phyloP scores from a whole-genome alignment of 2,113 vertebrate species.

The Rynchops niger region DNA sequence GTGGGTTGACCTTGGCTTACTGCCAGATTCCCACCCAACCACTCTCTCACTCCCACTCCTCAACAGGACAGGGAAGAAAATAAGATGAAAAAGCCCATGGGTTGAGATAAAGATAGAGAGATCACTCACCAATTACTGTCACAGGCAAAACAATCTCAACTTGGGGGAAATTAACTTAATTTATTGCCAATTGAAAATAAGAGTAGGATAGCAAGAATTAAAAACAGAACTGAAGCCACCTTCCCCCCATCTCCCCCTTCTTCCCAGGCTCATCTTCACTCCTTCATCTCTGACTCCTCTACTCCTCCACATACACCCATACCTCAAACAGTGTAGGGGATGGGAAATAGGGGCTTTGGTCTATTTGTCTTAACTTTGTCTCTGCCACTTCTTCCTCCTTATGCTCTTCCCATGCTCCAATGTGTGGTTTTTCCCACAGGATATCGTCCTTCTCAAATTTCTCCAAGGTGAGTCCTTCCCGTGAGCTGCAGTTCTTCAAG shows the following conservation, averaged over 20 bases:
- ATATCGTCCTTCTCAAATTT: background rate
- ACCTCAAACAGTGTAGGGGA: rapidly evolving
- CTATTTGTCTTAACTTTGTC: background rate
- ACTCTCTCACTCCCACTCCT: background rate
- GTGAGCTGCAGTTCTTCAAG: background rate
- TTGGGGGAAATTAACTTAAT: background rate
- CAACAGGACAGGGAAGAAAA: background rate
- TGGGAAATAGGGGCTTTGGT: background rate
- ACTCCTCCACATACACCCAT: rapidly evolving
- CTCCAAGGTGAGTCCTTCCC: background rate
- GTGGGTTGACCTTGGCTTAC: background rate
- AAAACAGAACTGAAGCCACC: background rate
- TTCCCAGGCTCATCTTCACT: background rate
- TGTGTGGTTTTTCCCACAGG: rapidly evolving
- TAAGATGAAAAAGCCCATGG: background rate
- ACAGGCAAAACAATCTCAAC: background rate
- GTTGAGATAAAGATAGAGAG: background rate
- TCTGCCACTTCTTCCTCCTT: background rate
- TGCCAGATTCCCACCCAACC: background rate
- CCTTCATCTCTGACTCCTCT: background rate
- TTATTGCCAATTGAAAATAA: background rate
- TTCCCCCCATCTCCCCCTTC: rapidly evolving
- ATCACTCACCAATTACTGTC: background rate
- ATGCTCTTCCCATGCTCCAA: background rate
- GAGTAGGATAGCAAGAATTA: background rate